Evolutionary conservation across 2,113 vertebrate genomes (phyloP).

Genomic region (Crotophaga sulcirostris): DNA sequence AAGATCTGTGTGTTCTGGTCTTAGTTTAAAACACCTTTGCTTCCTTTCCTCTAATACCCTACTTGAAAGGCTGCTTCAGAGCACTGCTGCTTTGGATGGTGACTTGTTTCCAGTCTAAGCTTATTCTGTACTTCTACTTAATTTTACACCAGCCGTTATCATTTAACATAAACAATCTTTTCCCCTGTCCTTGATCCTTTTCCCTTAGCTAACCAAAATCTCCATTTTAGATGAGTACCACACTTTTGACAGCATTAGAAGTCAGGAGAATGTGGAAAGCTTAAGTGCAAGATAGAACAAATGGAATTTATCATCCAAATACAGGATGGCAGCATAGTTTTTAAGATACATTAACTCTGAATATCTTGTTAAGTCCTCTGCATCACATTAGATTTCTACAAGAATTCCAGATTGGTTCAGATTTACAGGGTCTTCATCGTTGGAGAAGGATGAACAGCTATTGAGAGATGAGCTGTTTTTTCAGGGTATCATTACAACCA

Average conservation of each 20-base stretch:
- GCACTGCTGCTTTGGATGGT: background rate
- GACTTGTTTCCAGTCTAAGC: background rate
- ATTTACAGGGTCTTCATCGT: background rate
- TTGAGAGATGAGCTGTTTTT: background rate
- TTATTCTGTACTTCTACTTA: background rate
- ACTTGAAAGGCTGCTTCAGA: background rate
- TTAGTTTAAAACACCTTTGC: background rate
- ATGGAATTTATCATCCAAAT: background rate
- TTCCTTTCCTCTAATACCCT: background rate
- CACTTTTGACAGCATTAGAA: background rate
- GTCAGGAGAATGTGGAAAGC: background rate
- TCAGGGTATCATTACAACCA: background rate
- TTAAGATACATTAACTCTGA: background rate
- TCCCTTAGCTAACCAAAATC: background rate
- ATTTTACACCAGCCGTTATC: background rate
- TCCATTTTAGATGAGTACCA: background rate
- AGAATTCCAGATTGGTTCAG: background rate
- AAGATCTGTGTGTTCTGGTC: background rate
- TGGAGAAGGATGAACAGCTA: background rate
- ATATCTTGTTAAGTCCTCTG: background rate
- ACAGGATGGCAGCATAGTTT: background rate
- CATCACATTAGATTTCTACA: background rate
- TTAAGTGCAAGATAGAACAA: background rate
- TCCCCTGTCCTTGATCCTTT: background rate
- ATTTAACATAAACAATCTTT: background rate